Evolutionary conservation across 2,888 invertebrate species (phyloP), one percentile per base, ranked within the genome.

Genomic region (Azorinus chamasolen): DNA sequence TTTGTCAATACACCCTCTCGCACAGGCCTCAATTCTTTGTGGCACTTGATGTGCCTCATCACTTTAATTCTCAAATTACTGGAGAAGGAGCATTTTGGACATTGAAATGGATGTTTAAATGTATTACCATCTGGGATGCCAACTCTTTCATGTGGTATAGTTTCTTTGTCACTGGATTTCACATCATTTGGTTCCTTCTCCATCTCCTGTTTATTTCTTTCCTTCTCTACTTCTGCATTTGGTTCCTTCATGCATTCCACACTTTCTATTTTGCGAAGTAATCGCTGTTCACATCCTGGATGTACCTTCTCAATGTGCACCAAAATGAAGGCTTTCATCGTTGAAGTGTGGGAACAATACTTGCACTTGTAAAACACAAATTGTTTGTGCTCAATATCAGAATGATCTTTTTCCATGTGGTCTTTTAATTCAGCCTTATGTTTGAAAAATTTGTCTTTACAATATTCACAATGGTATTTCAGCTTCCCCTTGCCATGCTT

Each of bases 81-180:
- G 50, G 72, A 68, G 53, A 85, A 89, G 0, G 71, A 46, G 68
- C 89, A 89, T 48, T 84, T 77, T 39, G 84, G 84, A 54, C 89
- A 89, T 53, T 77, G 69, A 46, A 87, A 75, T 14, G 84, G 68
- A 18, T 75, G 64, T 46, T 78, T 83, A 50, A 87, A 87, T 4
- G 80, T 78, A 48, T 88, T 88, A 32, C 85, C 85, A 73, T 73
- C 65, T 24, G 86, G 85, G 55, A 86, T 80, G 10, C 72, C 57
- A 18, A 85, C 69, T 24, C 74, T 65, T 61, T 78, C 72, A 4
- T 45, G 4, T 14, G 22, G 14, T 22, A 10, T 24, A 14, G 18
- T 8, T n/a, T 43, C 37, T 48, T 24, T 25, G 16, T 14, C 22
- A 41, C 37, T 32, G 54, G 41, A 3, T 18, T 48, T 41, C 16